These are phyloP conservation scores for Paramisgurnus dabryanus DNA, from an alignment of 2,113 vertebrate genomes.

Conservation along the genomic window DNA sequence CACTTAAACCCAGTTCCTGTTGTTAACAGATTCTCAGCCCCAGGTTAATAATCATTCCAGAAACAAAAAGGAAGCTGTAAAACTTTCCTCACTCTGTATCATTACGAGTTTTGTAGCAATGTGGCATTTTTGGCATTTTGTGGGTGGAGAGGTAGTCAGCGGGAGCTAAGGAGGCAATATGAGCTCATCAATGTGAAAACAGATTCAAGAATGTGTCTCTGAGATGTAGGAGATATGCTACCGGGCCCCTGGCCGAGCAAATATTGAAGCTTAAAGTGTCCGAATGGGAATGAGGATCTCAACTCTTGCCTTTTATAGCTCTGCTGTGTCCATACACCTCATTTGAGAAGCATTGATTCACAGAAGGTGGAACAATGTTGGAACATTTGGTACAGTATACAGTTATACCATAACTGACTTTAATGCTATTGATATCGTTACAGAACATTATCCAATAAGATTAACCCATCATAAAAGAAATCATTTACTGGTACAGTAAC, in stretches of 20 bases:
- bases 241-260: constrained; percentile 18
- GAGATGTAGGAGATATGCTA: constrained; percentile 8
- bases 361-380: background rate
- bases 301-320: constrained; percentile 24
- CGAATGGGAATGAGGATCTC: constrained; percentile 9
- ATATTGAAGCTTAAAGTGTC: constrained; percentile 19
- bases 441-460: too few relatives aligned
- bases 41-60: constrained; percentile 26
- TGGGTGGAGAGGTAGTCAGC: background rate
- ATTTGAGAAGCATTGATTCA: background rate
- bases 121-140: constrained; percentile 39
- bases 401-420: too few relatives aligned
- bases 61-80: constrained; percentile 36
- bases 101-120: constrained; percentile 22
- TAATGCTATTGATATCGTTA: too few relatives aligned
- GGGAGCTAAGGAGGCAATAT: constrained; percentile 3
- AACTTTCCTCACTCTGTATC: constrained; percentile 22
- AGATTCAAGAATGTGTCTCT: constrained; percentile 37
- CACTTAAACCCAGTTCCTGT: background rate
- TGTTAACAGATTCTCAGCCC: background rate
- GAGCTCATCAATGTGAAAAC: constrained; percentile 19
- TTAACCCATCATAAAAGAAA: too few relatives aligned
- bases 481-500: too few relatives aligned
- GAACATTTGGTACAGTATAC: too few relatives aligned
- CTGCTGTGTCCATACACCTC: constrained; percentile 2